These are phyloP conservation scores for Delia radicum DNA, from an alignment of 1,140 invertebrate species.

Conservation along the genomic window DNA sequence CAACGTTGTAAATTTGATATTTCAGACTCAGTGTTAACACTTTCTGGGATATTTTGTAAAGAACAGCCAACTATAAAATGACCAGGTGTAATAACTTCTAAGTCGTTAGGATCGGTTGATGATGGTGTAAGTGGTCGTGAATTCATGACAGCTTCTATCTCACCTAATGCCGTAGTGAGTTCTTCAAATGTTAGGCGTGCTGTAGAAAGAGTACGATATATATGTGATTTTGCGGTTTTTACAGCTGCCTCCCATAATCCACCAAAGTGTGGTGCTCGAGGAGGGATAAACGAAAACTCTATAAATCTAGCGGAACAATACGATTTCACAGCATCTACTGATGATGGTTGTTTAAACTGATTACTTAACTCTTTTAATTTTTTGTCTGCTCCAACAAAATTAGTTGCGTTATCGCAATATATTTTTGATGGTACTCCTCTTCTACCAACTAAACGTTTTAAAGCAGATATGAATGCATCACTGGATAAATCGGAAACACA, in stretches of 20 bases:
- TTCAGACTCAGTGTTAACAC: neutral
- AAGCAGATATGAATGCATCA: neutral
- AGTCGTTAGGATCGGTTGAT: constrained; percentile 8
- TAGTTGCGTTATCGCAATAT: constrained; percentile 14
- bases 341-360: neutral
- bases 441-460: neutral
- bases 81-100: neutral
- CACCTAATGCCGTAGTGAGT: neutral
- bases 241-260: too few relatives aligned
- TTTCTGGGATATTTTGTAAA: neutral
- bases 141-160: constrained; percentile 15
- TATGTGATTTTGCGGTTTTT: too few relatives aligned
- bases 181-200: constrained; percentile 1
- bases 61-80: neutral
- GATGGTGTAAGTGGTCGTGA: neutral
- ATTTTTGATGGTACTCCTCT: neutral
- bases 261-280: too few relatives aligned
- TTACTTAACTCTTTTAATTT: neutral
- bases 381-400: neutral
- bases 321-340: too few relatives aligned
- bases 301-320: neutral
- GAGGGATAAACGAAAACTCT: neutral
- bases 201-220: neutral
- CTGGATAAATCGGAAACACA: neutral
- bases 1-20: neutral